These are phyloP conservation scores for Dinomys branickii DNA, from an alignment of 2,113 vertebrate species.

Conservation along the genomic window DNA sequence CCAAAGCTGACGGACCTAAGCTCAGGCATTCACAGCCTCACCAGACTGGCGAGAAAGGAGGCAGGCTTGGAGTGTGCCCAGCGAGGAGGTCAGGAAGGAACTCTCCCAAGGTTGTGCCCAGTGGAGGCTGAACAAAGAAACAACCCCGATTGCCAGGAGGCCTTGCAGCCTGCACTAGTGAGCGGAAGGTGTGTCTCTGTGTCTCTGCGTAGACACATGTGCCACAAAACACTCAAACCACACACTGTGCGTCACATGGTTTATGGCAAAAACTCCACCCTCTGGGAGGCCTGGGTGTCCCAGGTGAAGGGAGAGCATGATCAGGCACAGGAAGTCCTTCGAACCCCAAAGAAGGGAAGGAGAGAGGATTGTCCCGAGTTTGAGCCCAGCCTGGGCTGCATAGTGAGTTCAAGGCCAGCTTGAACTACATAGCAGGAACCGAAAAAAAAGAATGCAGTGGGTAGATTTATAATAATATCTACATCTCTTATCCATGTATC, in stretches of 20 bases:
- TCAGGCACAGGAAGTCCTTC: not conserved
- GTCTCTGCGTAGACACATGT: not conserved
- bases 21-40: too few relatives aligned
- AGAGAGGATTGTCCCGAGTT: not conserved
- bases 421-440: not conserved
- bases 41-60: not conserved
- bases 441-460: not conserved
- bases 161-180: not conserved
- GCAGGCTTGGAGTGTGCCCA: not conserved
- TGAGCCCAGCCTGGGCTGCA: not conserved
- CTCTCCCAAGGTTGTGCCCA: not conserved
- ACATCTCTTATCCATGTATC: not conserved
- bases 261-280: not conserved
- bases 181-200: not conserved
- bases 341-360: not conserved
- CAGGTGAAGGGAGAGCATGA: not conserved
- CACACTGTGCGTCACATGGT: not conserved
- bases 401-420: not conserved
- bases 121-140: not conserved
- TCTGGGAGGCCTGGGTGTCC: conserved; percentile 41
- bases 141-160: not conserved
- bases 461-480: not conserved
- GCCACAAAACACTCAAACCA: not conserved
- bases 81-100: not conserved
- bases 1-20: not conserved